phyloP scores from a whole-genome alignment of 2,888 invertebrate species.

The Andrena minutula region DNA sequence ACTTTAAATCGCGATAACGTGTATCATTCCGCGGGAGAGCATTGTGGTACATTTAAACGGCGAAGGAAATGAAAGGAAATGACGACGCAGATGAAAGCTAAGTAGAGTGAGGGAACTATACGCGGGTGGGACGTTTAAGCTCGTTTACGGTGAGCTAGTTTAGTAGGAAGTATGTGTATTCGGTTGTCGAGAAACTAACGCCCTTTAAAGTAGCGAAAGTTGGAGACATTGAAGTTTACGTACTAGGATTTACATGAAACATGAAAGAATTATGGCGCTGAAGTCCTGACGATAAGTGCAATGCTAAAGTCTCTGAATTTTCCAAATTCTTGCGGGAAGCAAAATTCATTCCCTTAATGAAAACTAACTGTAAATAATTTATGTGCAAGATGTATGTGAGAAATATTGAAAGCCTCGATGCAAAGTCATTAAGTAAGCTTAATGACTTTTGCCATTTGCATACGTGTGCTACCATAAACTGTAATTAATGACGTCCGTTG shows the following conservation, averaged over 20 bases:
- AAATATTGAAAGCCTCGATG: not conserved
- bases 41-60: conserved; percentile 61
- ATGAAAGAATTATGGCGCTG: not conserved
- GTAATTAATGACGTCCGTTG: not conserved
- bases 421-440: not conserved
- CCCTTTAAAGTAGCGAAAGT: not conserved
- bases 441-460: not conserved
- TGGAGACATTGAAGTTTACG: not conserved
- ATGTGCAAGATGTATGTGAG: not conserved
- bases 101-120: conserved; percentile 28
- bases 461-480: not conserved
- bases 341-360: not conserved
- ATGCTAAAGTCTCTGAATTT: not conserved
- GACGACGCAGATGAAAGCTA: not conserved
- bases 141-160: conserved; percentile 4
- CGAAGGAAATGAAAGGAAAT: conserved; percentile 13
- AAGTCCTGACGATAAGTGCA: not conserved
- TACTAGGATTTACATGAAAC: not conserved
- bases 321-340: not conserved
- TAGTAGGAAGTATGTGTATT: not conserved
- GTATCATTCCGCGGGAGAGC: conserved; percentile 39
- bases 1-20: conserved; percentile 45
- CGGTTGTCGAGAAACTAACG: not conserved
- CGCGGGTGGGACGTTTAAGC: not conserved
- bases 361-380: not conserved